Evolutionary conservation across 1,140 invertebrate species (phyloP), one percentile per base, ranked within the genome.

Genomic region (Aricia agestis): DNA sequence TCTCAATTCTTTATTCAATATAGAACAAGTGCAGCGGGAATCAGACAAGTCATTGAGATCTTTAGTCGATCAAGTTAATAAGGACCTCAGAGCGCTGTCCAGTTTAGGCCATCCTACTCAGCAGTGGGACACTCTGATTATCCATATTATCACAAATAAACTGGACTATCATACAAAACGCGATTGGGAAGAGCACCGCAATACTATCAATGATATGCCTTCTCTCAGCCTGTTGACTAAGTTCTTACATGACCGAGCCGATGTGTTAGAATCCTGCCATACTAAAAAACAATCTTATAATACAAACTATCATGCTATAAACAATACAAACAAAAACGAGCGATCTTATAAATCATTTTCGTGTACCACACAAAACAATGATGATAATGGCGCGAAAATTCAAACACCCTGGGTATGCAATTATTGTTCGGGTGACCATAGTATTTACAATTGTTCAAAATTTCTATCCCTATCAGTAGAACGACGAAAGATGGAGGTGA

Each of bases 131-230:
- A 57, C 36, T 10, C 3, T 78, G 11, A 67, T 72, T 15, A 76
- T 73, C 58, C 42, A 73, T 18, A 45, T 74, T 15, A 19, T 75
- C 1, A 18, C 13, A 4, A 10, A 42, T 7, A 76, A 78, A 13
- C 52, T 74, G 3, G 68, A 74, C 18, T 61, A 7, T 15, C 36
- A 13, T 11, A 79, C 72, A 32, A 31, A 57, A 9, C 17, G 59
- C 3, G 75, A 76, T 18, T 78, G 77, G 73, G 75, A 79, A 57
- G 78, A 79, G 66, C 58, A 66, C 18, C 68, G 71, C 19, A 74
- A 69, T 36, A 45, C 6, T 2, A 32, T 72, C 15, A 6, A 19
- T 25, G 70, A 74, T 11, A 59, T 61, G 18, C 76, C 75, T 36
- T 70, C 65, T n/a, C 57, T 76, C 58, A 19, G 67, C 10, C 58